Evolutionary conservation across 2,888 invertebrate genomes (phyloP), one percentile per base, ranked within the genome.

Genomic region (Eudasyphora cyanicolor): DNA sequence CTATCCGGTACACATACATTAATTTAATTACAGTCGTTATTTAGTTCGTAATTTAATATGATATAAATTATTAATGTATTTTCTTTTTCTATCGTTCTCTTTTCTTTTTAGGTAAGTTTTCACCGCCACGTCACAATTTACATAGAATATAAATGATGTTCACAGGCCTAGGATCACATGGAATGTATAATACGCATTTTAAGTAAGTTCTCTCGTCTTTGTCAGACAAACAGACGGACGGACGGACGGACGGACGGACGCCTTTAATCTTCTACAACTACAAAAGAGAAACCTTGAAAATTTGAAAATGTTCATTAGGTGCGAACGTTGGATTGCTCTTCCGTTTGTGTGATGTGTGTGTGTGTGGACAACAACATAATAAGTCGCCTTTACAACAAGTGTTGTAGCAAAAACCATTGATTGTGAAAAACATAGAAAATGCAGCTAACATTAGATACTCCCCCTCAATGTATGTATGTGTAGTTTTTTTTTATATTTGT

Each of bases 41-140:
- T 64, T 67, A 24, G 24, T 60, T n/a, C n/a, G 60, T 67, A 67
- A 67, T 64, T n/a, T 38, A 29, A 69, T 57, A 29, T 21, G 24
- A n/a, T n/a, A 42, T 54, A 51, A 35, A 51, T 51, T 21, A n/a
- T 12, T 67, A 38, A 21, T 64, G 24, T 38, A 14, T 32, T 32
- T 57, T 71, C 21, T 71, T 6, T 54, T 54, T n/a, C n/a, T n/a
- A 19, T 24, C 42, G 42, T 32, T 51, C 42, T 69, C 42, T 17
- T 76, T 21, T 73, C 70, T 57, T 79, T 82, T 76, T 45, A 79
- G 79, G 82, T 79, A 79, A 82, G 79, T 79, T 38, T 14, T 60
- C n/a, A 21, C 21, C 7, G 14, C 7, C 6, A 57, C 57, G n/a
- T n/a, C n/a, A n/a, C n/a, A n/a, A n/a, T n/a, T n/a, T n/a, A n/a